Conservation (phyloP, 2,888 invertebrate species). For the Drosophila rellima region DNA sequence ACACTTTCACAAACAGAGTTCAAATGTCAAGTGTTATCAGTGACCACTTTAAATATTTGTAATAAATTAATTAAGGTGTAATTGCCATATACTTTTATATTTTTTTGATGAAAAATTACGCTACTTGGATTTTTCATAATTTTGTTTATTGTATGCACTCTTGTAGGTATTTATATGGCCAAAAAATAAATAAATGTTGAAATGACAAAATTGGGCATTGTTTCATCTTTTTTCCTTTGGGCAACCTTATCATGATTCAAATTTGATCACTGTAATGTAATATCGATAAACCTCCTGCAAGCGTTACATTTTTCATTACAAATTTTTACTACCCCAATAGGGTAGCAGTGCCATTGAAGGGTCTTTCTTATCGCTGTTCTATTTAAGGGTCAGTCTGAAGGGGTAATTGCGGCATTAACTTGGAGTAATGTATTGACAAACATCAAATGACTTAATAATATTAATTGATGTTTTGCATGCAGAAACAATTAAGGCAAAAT, state of each 20-base stretch:
- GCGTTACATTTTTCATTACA: background rate
- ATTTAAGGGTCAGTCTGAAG: background rate
- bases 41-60: conserved; percentile 38
- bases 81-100: conserved; percentile 39
- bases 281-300: background rate
- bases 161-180: background rate
- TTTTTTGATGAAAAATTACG: conserved; percentile 20
- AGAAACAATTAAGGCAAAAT: background rate
- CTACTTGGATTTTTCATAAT: background rate
- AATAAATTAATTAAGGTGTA: conserved; percentile 51
- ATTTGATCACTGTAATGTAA: background rate
- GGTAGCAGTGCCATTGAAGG: background rate
- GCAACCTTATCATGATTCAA: too few relatives aligned
- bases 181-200: background rate
- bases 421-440: background rate
- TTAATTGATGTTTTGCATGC: background rate
- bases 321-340: background rate
- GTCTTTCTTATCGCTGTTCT: conserved; percentile 11
- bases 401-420: background rate
- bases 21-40: conserved; percentile 45
- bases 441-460: background rate
- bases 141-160: background rate
- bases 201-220: too few relatives aligned
- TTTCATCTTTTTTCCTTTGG: too few relatives aligned
- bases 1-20: conserved; percentile 41